Percentiles rank a stretch among this genome's conserved stretches.
Conservation (phyloP, 2,888 invertebrate genomes). For the Lepidocyrtoides sp. region DNA sequence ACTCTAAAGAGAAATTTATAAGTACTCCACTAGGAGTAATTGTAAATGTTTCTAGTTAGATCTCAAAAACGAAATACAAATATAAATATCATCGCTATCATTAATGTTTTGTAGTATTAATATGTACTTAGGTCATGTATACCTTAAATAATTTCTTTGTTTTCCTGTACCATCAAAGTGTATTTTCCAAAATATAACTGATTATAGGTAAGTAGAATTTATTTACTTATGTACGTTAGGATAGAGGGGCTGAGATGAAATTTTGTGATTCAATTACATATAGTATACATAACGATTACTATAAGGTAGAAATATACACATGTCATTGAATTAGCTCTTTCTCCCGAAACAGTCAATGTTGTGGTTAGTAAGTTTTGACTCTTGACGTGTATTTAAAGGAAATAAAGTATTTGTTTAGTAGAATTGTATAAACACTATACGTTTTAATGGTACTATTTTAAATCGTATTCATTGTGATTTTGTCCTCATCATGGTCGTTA, state of each 20-base stretch:
- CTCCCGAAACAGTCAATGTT: neutral
- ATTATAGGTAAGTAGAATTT: too few relatives aligned
- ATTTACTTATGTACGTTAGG: neutral
- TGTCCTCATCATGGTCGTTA: neutral
- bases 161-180: neutral
- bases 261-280: slow-evolving; percentile 40
- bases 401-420: neutral
- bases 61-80: slow-evolving; percentile 28
- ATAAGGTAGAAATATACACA: too few relatives aligned
- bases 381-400: neutral
- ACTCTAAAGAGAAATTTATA: neutral
- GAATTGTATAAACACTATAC: neutral
- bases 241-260: neutral
- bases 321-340: neutral
- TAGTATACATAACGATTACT: neutral
- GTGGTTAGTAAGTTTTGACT: neutral
- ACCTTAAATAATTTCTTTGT: neutral
- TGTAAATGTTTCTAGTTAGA: neutral
- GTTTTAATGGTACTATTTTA: slow-evolving; percentile 29
- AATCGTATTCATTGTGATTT: slow-evolving; percentile 37
- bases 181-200: slow-evolving; percentile 16
- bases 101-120: neutral
- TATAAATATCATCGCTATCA: slow-evolving; percentile 20
- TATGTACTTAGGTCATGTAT: neutral
- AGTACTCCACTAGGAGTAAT: neutral